Evolutionary conservation across 2,888 invertebrate genomes (phyloP), one percentile per base, ranked within the genome.

Genomic region (Slavum lentiscoides): DNA sequence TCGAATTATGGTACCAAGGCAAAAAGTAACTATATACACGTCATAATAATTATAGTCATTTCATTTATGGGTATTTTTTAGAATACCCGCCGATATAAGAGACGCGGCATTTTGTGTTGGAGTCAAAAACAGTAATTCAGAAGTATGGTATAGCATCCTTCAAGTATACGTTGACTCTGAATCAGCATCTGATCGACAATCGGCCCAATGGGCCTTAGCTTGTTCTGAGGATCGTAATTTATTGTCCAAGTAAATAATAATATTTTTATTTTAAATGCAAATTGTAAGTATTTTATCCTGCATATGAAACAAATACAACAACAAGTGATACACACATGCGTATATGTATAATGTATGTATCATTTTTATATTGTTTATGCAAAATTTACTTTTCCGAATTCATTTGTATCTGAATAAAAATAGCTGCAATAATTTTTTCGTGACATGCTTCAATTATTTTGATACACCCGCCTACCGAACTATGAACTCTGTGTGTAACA

Each of bases 51-150:
- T 66, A 53, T 17, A n/a, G 21, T 39, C 55, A 11, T 15, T 11
- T 11, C 1, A 11, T 49, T 49, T 13, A 11, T 11, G 49, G 2
- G 30, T 30, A 4, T 4, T 30, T 68, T 43, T 17, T 37, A 83
- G 83, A 6, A 82, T 83, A 39, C 82, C 82, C 9, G 80, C 74
- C 15, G 82, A 83, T n/a, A 64, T 83, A 11, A 82, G 81, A 30
- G 82, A 74, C 39, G 74, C 83, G 3, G 82, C 83, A 6, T 81
- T 80, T 49, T 83, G 83, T 53, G 76, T 74, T 0, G 82, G 75
- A 1, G 62, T 83, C 5, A 73, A 58, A 13, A 11, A 74, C n/a
- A 82, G 82, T 0, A n/a, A 43, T 15, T 23, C 58, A 1, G 15
- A 55, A 2, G 23, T 55, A 5, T 82, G 82, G 82, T 15, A 81